Conservation (phyloP, 2,888 invertebrate species). For the Drosophila testacea region DNA sequence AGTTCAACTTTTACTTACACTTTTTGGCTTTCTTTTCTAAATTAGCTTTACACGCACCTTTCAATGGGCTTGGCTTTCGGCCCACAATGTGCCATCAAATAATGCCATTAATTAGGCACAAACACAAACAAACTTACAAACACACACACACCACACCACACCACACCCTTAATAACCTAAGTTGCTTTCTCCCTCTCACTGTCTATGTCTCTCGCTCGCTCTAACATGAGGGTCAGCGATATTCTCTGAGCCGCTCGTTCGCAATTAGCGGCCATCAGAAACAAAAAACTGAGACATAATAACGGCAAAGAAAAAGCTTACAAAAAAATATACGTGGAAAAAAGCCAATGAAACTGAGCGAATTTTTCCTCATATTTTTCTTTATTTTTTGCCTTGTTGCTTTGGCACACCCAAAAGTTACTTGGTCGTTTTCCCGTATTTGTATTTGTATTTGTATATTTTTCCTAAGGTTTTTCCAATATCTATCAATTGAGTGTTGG, state of each 20-base stretch:
- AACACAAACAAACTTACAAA: constrained; percentile 37
- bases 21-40: constrained; percentile 34
- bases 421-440: constrained; percentile 25
- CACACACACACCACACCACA: constrained; percentile 40
- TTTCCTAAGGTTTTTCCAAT: constrained; percentile 53
- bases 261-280: constrained; percentile 74
- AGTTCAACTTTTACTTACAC: constrained; percentile 41
- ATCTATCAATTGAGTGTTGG: constrained; percentile 43
- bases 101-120: constrained; percentile 76
- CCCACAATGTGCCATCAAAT: constrained; percentile 61
- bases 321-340: constrained; percentile 37
- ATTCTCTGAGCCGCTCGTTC: constrained; percentile 16
- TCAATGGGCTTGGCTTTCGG: constrained; percentile 53
- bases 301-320: constrained; percentile 41
- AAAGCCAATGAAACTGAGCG: constrained; percentile 55
- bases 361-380: constrained; percentile 36
- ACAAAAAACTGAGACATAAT: constrained; percentile 73
- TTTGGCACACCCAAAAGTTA: constrained; percentile 57
- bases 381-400: constrained; percentile 22
- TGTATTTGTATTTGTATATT: constrained; percentile 22
- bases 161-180: constrained; percentile 53
- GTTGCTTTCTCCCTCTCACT: neutral
- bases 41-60: constrained; percentile 54
- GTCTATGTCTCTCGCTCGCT: neutral
- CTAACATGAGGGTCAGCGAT: too few relatives aligned